Evolutionary conservation across 2,113 vertebrate genomes (phyloP), one percentile per base, ranked within the genome.

Genomic region (Nothoprocta pentlandii): DNA sequence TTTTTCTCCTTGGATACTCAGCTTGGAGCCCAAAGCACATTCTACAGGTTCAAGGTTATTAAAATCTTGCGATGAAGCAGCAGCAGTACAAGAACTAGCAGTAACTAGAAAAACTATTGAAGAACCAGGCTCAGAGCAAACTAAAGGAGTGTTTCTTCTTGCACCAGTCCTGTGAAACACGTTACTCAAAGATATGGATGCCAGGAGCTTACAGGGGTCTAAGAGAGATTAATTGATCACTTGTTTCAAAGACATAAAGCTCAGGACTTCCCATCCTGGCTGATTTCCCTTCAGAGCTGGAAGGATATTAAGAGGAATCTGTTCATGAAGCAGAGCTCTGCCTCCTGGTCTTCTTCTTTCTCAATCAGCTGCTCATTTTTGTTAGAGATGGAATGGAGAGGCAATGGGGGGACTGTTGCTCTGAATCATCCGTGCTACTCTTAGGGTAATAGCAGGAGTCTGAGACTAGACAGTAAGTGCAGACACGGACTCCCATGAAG

Each of bases 401-500:
- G 5, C n/a, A 2, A 39, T 5, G 0, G 4, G 25, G 22, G 1
- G 6, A 21, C 17, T 36, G 36, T 2, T 44, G 42, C 28, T 66
- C 53, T 9, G 59, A 32, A 8, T 36, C 10, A 23, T 8, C 2
- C 0, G 0, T n/a, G 23, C 28, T 12, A 8, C 56, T 25, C 8
- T 19, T 5, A 51, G 0, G 3, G 25, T 17, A 16, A 49, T 6
- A 47, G 51, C 9, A 9, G 28, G n/a, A 59, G 20, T 16, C 19
- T 1, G 26, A 1, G 2, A 39, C n/a, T 5, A 21, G 64, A 12
- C 5, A 1, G 10, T 4, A 17, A 22, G 26, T 0, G 25, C 26
- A 1, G 15, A 5, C 21, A 56, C 51, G 0, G 17, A 12, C 19
- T 66, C n/a, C 70, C 5, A n/a, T 11, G 42, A 28, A 62, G 25